Evolutionary conservation across 2,797 vertebrate species (phyloP), one percentile per base, ranked within the genome.

Genomic region (Benthosema pterotum): DNA sequence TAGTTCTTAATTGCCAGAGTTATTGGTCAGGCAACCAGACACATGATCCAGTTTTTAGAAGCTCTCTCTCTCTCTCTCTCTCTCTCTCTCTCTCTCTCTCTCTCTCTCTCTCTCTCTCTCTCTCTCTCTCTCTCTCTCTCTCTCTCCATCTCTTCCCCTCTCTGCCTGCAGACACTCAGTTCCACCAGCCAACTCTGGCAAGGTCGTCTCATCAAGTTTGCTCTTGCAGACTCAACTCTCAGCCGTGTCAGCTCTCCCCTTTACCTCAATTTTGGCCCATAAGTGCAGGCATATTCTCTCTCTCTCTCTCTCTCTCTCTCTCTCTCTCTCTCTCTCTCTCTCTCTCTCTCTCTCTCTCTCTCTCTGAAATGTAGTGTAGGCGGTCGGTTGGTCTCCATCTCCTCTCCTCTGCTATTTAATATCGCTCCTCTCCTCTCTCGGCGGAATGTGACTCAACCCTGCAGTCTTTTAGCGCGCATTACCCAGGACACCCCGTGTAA

Each of bases 401-500:
- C 18, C 17, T 60, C 32, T 13, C 13, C 42, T 62, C 48, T 66
- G 14, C 48, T 59, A 42, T 55, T 47, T 45, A 58, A 19, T 49
- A 12, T 55, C 18, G 18, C 28, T 22, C 54, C 46, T 25, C 22
- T 25, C 22, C 22, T 25, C 58, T 18, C 16, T 13, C 28, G 28
- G 53, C 63, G 71, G 66, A 74, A 72, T 57, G 71, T 72, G 68
- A 69, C 67, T 75, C 62, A 59, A 74, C 66, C 67, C 70, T 75
- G 74, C 68, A 67, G 79, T 80, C 78, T 81, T 67, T 82, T 77
- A 77, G 65, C 68, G 48, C 59, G 56, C 70, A 76, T 83, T 84
- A 82, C 88, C 82, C 81, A 80, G 66, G 74, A 82, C 76, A 74
- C 84, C 77, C 55, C 65, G 65, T 64, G 78, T 79, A 79, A 88